Conservation (phyloP, 2,797 vertebrate genomes). For the Hybognathus amarus region DNA sequence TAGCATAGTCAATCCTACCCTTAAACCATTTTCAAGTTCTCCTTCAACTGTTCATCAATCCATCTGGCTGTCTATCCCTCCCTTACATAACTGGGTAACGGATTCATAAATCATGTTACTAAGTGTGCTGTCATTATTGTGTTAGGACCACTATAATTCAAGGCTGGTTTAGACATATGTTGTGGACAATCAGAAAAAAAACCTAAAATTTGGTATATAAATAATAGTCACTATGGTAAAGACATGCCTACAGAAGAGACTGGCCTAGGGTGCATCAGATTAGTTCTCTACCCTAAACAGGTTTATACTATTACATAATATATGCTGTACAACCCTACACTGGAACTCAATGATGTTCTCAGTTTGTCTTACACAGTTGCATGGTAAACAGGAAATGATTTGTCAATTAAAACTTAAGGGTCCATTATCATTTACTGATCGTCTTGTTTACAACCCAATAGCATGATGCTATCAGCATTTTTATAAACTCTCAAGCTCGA, state of each 20-base stretch:
- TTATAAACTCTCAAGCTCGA: slow-evolving; percentile 23
- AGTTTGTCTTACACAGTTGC: neutral
- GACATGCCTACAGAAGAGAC: neutral
- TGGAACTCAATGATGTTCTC: neutral
- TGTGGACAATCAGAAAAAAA: neutral
- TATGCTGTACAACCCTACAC: neutral
- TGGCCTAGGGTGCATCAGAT: neutral
- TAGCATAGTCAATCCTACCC: neutral
- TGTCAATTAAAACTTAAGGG: slow-evolving; percentile 23
- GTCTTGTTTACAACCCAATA: slow-evolving; percentile 28
- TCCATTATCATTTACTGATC: slow-evolving; percentile 18
- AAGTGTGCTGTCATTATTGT: slow-evolving; percentile 6
- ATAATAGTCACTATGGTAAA: neutral
- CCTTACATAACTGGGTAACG: neutral
- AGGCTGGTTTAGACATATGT: neutral
- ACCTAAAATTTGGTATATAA: neutral
- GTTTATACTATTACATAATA: neutral
- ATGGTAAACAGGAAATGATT: slow-evolving; percentile 28
- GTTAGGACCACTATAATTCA: neutral
- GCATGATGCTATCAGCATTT: slow-evolving; percentile 17
- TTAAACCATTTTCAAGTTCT: slow-evolving; percentile 1
- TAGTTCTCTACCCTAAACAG: neutral
- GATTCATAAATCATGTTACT: slow-evolving; percentile 11
- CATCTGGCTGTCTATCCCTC: neutral
- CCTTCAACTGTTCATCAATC: slow-evolving; percentile 7